Evolutionary conservation across 2,113 vertebrate genomes (phyloP).

Genomic region (Thamnophis sirtalis): DNA sequence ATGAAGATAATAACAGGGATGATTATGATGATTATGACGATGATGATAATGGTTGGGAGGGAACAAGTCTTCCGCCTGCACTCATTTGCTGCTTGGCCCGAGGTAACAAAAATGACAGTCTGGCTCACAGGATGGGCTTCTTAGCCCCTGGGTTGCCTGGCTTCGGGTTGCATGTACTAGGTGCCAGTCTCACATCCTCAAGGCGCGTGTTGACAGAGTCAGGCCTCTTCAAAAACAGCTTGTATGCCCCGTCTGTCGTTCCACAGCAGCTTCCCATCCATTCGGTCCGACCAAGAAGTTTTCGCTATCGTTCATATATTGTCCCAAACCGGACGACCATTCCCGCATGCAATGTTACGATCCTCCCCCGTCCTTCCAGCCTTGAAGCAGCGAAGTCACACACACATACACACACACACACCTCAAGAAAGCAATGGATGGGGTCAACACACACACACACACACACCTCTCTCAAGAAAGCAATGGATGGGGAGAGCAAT

Average conservation of each 20-base stretch:
- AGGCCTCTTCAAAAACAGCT: background rate
- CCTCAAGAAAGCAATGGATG: slow-evolving; percentile 67
- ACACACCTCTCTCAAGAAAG: slow-evolving; percentile 34
- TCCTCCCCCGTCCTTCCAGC: slow-evolving; percentile 28
- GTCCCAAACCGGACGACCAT: background rate
- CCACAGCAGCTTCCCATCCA: background rate
- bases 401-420: slow-evolving; percentile 14
- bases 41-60: background rate
- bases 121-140: background rate
- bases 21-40: background rate
- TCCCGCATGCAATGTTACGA: background rate
- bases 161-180: too few relatives aligned
- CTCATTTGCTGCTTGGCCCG: background rate
- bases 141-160: background rate
- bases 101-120: background rate
- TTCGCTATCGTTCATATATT: slow-evolving; percentile 5
- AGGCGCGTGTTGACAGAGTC: background rate
- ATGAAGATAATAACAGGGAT: background rate
- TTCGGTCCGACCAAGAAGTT: slow-evolving; percentile 17
- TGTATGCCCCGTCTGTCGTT: too few relatives aligned
- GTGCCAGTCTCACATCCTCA: background rate
- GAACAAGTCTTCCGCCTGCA: background rate
- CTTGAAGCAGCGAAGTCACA: slow-evolving; percentile 51
- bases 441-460: slow-evolving; percentile 10
- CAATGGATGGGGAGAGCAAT: slow-evolving; percentile 75